Percentiles rank a stretch among this genome's conserved stretches.
Evolutionary conservation across 2,113 vertebrate genomes (phyloP).

Genomic region (Poicephalus gulielmi): DNA sequence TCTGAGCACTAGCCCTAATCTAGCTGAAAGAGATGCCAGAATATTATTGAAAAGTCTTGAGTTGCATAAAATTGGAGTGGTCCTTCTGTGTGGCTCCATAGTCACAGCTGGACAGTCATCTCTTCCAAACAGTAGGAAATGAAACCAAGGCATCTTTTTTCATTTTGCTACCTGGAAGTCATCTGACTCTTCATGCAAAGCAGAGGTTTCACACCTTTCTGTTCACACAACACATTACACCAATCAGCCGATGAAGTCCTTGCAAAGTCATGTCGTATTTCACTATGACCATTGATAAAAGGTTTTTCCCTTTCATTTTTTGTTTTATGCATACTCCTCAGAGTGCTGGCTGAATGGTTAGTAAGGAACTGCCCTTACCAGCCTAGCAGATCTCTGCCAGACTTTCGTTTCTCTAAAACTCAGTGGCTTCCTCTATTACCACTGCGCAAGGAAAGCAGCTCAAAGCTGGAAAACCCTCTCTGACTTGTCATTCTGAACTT

Average conservation of each 20-base stretch:
- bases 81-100: background rate
- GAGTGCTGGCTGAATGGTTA: background rate
- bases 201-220: constrained; percentile 75
- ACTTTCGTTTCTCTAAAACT: constrained; percentile 12
- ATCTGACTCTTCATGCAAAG: constrained; percentile 67
- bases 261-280: constrained; percentile 58
- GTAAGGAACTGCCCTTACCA: background rate
- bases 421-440: background rate
- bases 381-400: background rate
- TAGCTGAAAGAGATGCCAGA: background rate
- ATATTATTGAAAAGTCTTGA: background rate
- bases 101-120: background rate
- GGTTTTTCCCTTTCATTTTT: constrained; percentile 70
- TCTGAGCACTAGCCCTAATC: background rate
- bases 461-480: constrained; percentile 12
- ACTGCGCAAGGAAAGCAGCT: background rate
- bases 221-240: constrained; percentile 34
- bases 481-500: background rate
- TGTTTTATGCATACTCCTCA: constrained; percentile 43
- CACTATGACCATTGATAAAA: constrained; percentile 9
- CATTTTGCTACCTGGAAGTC: constrained; percentile 64
- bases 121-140: background rate
- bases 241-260: background rate
- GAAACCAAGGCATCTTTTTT: constrained; percentile 45
- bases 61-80: background rate